Evolutionary conservation across 2,113 vertebrate species (phyloP).

Genomic region (Garra rufa): DNA sequence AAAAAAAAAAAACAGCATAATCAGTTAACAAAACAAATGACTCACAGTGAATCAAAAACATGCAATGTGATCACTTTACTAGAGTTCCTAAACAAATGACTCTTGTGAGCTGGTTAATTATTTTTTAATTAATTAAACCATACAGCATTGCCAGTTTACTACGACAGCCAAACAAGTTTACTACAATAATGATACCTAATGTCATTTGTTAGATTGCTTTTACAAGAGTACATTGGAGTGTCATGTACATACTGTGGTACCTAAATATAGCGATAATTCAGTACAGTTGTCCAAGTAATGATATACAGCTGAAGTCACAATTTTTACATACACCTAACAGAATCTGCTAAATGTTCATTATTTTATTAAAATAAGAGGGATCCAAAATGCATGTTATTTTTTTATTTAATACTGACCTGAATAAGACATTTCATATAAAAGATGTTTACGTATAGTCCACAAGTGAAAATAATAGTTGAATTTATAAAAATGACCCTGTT

Average conservation of each 20-base stretch:
- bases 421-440: no score
- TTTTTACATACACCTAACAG: no score
- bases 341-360: no score
- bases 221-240: neutral
- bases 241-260: neutral
- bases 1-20: neutral
- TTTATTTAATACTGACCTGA: no score
- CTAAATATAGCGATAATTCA: neutral
- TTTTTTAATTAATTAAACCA: neutral
- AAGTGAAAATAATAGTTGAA: no score
- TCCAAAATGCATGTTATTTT: no score
- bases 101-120: neutral
- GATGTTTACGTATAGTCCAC: no score
- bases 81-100: neutral
- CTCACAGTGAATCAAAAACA: neutral
- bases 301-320: no score
- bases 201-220: neutral
- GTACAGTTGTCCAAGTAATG: neutral
- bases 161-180: neutral
- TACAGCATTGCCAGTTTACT: neutral
- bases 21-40: neutral
- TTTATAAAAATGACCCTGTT: no score
- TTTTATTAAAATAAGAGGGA: no score
- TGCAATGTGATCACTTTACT: neutral
- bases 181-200: neutral